These are phyloP conservation scores for Siniperca chuatsi DNA, from an alignment of 2,113 vertebrate species.

Conservation along the genomic window DNA sequence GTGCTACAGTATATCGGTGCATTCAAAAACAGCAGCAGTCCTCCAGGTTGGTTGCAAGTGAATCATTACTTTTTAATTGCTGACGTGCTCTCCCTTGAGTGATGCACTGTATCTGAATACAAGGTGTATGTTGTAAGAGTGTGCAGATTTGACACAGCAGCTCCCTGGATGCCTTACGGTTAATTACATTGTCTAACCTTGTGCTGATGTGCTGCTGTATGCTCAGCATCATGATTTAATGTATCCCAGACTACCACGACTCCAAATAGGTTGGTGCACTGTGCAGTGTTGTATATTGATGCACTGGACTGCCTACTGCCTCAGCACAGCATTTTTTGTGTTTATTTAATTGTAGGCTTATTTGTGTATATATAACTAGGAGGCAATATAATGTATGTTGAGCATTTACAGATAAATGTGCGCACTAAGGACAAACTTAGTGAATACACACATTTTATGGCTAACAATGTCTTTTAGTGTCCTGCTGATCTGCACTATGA, in stretches of 20 bases:
- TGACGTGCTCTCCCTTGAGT: conserved; percentile 64
- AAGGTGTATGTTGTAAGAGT: conserved; percentile 65
- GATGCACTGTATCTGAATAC: conserved; percentile 70
- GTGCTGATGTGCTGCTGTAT: conserved; percentile 58
- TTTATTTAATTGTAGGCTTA: conserved; percentile 36
- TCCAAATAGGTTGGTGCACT: conserved; percentile 48
- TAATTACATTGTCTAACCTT: conserved; percentile 78
- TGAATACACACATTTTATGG: conserved; percentile 8
- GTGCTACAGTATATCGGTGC: conserved; percentile 12
- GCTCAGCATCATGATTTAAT: conserved; percentile 68
- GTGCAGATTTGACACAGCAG: conserved; percentile 67
- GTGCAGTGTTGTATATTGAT: conserved; percentile 49
- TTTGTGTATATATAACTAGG: conserved; percentile 35
- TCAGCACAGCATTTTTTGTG: conserved; percentile 23
- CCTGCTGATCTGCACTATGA: conserved; percentile 45
- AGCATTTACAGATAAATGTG: conserved; percentile 34
- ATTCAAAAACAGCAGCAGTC: conserved; percentile 14
- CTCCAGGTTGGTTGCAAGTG: conserved; percentile 45
- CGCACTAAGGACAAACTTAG: conserved; percentile 1
- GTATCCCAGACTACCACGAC: conserved; percentile 40
- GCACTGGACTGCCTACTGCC: conserved; percentile 39
- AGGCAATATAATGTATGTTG: neutral
- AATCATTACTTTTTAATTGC: conserved; percentile 79
- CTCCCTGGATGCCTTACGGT: conserved; percentile 61
- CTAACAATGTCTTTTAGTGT: conserved; percentile 19